Evolutionary conservation across 2,113 vertebrate genomes (phyloP), one percentile per base, ranked within the genome.

Genomic region (Microcebus ravelobensis): DNA sequence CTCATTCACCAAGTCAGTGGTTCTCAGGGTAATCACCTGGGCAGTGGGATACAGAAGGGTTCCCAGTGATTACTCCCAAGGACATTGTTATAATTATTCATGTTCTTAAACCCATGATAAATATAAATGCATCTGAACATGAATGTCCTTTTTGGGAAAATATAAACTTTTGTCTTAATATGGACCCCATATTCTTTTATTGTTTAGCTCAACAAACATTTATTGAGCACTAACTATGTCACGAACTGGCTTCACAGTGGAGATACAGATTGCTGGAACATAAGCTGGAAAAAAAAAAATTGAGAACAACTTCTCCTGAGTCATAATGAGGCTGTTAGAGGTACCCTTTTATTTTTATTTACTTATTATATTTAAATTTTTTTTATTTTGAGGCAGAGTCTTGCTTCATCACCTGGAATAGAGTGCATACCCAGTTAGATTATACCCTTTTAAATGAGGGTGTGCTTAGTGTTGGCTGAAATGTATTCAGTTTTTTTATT

Each of bases 201-300:
- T 76, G 29, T 94, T 88, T 61, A 70, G 29, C 57, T 87, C 61
- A 95, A 27, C 31, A 90, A 68, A 82, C 36, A 71, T 61, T 52
- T 36, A 31, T 68, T 73, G 50, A 85, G 12, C 79, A 42, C 70
- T 59, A 67, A 55, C 55, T 63, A 23, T 48, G 27, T 92, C 63
- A 85, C 59, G 71, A 88, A 89, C 65, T 86, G 80, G 12, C 68
- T 48, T 97, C 34, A 76, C 36, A 95, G n/a, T 80, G 76, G 20
- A 90, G 27, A 29, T 57, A 45, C 10, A 83, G 48, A 91, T 57
- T 77, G 23, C 45, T 84, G 45, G 42, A 52, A 61, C 45, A 39
- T 77, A 91, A 61, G 27, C 39, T 52, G 63, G 87, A 5, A n/a
- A 50, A 74, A 55, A 59, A 39, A 52, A 83, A n/a, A 21, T 42